Conservation (phyloP, 2,113 vertebrate genomes). For the Petaurus breviceps region DNA sequence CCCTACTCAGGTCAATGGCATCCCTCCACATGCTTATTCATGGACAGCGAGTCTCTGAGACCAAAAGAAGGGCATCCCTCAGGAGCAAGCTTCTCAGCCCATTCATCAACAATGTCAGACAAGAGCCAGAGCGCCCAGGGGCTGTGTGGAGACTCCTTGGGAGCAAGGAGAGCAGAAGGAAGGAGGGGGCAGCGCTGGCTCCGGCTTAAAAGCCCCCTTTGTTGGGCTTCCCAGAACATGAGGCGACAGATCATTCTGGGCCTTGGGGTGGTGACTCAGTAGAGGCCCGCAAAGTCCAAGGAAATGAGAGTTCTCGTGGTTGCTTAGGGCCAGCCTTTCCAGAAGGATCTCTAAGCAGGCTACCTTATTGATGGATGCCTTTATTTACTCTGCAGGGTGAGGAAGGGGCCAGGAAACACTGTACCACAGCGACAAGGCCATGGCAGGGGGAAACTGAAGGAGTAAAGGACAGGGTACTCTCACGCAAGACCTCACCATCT, state of each 20-base stretch:
- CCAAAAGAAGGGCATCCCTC: not conserved
- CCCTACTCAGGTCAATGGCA: not conserved
- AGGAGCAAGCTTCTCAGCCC: not conserved
- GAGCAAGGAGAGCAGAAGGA: not conserved
- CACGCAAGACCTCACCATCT: not conserved
- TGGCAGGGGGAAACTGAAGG: no score
- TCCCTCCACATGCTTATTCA: not conserved
- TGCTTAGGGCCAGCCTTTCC: not conserved
- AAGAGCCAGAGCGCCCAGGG: not conserved
- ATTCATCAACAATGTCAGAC: not conserved
- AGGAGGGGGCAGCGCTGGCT: not conserved
- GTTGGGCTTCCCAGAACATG: not conserved
- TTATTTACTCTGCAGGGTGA: not conserved
- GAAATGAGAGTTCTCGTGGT: not conserved
- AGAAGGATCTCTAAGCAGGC: not conserved
- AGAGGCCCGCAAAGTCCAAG: not conserved
- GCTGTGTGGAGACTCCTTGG: not conserved
- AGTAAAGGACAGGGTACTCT: not conserved
- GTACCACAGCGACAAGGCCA: not conserved
- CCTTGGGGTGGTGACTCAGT: not conserved
- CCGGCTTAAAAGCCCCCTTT: not conserved
- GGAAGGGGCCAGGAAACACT: not conserved
- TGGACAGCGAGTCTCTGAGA: not conserved
- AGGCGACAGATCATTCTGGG: not conserved
- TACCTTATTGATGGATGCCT: not conserved